Evolutionary conservation across 2,797 vertebrate species (phyloP).

Genomic region (Danio jaintianensis): DNA sequence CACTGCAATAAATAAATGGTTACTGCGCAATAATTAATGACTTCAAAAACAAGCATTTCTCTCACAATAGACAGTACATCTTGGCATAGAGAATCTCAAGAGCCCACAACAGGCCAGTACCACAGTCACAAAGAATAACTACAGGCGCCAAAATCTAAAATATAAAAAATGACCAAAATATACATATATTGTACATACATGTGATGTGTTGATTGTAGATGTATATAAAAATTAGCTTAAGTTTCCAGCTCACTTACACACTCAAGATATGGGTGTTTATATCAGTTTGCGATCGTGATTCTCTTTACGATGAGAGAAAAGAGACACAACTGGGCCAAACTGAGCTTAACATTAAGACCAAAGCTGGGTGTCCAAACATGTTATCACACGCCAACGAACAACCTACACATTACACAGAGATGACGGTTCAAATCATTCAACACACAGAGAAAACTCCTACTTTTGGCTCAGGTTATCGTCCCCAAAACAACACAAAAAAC

Average conservation of each 20-base stretch:
- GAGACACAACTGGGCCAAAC: conserved; percentile 37
- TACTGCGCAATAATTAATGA: conserved; percentile 11
- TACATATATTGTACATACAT: conserved; percentile 59
- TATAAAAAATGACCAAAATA: conserved; percentile 60
- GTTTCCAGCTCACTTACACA: conserved; percentile 43
- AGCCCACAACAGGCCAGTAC: conserved; percentile 17
- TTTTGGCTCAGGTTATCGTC: conserved; percentile 38
- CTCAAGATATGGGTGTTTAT: conserved; percentile 25
- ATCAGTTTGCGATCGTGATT: conserved; percentile 19
- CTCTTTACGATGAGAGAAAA: conserved; percentile 16
- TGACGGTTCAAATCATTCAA: conserved; percentile 42
- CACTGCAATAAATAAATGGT: conserved; percentile 24
- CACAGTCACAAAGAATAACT: conserved; percentile 49
- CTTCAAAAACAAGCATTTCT: conserved; percentile 58
- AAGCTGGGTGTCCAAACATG: conserved; percentile 33
- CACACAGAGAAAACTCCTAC: conserved; percentile 8
- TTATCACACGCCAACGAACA: conserved; percentile 28
- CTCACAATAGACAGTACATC: conserved; percentile 42
- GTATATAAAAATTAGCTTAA: conserved; percentile 54
- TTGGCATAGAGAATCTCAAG: conserved; percentile 33
- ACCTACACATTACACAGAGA: conserved; percentile 38
- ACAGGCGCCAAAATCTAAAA: conserved; percentile 50
- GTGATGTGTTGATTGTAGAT: conserved; percentile 51
- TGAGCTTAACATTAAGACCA: conserved; percentile 30
- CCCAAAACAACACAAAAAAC: not conserved